A percentile compares a stretch with the other conserved stretches of the same genome.
phyloP scores from a whole-genome alignment of 2,888 invertebrate species.

The Phrixothrix hirtus region DNA sequence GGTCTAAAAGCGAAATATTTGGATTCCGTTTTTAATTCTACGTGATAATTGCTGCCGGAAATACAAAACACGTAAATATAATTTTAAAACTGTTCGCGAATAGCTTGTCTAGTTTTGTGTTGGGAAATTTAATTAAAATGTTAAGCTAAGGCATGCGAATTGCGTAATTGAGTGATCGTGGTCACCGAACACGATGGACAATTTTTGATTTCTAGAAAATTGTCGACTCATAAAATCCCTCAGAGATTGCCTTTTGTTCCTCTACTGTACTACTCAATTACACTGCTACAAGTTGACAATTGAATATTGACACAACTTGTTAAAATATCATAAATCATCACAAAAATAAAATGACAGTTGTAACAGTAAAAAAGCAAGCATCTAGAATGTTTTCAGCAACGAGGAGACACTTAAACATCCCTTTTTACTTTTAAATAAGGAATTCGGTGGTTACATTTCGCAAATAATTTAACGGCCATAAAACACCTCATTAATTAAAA shows the following conservation, averaged over 20 bases:
- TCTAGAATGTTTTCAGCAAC: no score
- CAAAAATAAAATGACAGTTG: not conserved
- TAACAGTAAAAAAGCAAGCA: not conserved
- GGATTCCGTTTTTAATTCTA: not conserved
- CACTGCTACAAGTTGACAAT: slow-evolving; percentile 1
- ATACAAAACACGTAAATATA: not conserved
- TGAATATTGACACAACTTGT: no score
- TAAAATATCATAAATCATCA: no score
- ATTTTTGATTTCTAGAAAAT: slow-evolving; percentile 13
- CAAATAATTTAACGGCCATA: no score
- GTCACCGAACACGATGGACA: slow-evolving; percentile 24
- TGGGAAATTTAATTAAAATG: slow-evolving; percentile 13
- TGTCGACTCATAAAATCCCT: slow-evolving; percentile 7
- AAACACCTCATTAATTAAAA: no score
- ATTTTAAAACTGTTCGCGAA: not conserved
- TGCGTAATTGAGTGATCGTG: slow-evolving; percentile 25
- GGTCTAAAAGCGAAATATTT: not conserved
- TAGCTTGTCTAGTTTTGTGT: not conserved
- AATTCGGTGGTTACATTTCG: no score
- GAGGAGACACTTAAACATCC: no score
- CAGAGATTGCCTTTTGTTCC: not conserved
- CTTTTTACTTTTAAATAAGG: no score
- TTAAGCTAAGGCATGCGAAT: slow-evolving; percentile 10
- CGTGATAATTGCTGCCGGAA: not conserved
- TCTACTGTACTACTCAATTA: not conserved